A percentile compares a stretch with the other conserved stretches of the same genome.
These are phyloP conservation scores for Cuniculus paca DNA, from an alignment of 2,797 vertebrate species.

Conservation along the genomic window DNA sequence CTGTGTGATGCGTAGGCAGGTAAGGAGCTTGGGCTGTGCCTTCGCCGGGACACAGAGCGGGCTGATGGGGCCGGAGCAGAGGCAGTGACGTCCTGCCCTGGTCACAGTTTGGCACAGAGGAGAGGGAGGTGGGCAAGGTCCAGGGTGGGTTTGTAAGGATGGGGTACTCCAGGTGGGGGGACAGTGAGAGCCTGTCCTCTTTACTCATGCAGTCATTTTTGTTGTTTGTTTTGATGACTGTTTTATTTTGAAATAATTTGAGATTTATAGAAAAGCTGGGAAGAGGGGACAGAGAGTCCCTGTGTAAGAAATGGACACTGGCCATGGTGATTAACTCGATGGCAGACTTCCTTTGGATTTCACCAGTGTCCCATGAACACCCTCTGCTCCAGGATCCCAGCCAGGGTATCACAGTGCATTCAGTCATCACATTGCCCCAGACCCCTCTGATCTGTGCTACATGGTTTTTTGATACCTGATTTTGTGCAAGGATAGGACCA, in stretches of 20 bases:
- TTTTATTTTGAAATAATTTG: background rate
- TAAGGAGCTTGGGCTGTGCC: too few relatives aligned
- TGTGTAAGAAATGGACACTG: fast-evolving
- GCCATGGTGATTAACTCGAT: fast-evolving
- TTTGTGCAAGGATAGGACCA: background rate
- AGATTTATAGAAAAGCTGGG: background rate
- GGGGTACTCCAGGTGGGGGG: fast-evolving
- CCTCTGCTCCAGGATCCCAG: background rate
- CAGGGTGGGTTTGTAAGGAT: background rate
- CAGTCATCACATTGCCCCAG: fast-evolving
- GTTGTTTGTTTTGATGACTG: background rate
- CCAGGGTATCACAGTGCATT: fast-evolving
- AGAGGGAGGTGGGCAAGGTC: background rate
- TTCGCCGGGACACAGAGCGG: too few relatives aligned
- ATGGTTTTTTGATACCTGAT: background rate
- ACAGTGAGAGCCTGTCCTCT: background rate
- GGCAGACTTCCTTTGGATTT: background rate
- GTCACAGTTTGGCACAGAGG: background rate
- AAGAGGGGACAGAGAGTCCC: background rate
- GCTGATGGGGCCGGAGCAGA: background rate
- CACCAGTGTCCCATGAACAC: fast-evolving
- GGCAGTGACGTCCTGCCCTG: background rate
- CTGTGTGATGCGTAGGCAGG: too few relatives aligned
- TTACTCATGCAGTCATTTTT: background rate
- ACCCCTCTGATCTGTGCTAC: background rate